phyloP scores from a whole-genome alignment of 2,797 vertebrate species.

The Lates japonicus region DNA sequence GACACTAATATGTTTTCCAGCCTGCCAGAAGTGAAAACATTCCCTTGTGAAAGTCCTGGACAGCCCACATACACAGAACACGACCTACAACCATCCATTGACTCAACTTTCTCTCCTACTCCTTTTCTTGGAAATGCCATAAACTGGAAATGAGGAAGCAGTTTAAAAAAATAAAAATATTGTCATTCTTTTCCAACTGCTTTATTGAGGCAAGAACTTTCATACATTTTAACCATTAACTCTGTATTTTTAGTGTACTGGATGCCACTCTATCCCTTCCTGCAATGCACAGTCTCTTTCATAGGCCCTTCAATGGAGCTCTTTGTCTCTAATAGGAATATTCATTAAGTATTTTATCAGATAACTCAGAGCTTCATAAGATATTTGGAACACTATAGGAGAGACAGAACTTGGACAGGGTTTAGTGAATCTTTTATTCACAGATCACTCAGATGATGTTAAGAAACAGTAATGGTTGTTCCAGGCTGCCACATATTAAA shows the following conservation, averaged over 20 bases:
- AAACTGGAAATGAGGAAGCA: slow-evolving; percentile 8
- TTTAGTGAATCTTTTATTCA: too few species aligned
- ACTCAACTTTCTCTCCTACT: background rate
- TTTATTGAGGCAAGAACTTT: background rate
- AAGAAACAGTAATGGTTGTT: too few species aligned
- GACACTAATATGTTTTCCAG: background rate
- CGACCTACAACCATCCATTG: background rate
- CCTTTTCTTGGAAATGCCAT: slow-evolving; percentile 16
- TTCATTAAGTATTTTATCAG: too few species aligned
- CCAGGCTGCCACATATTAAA: too few species aligned
- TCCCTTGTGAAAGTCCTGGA: background rate
- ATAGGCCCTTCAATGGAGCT: too few species aligned
- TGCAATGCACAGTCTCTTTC: background rate
- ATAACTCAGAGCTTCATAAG: background rate
- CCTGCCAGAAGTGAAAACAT: background rate
- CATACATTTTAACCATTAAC: background rate
- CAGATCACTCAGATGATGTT: too few species aligned
- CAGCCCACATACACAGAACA: background rate
- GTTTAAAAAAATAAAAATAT: background rate
- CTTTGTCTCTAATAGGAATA: too few species aligned
- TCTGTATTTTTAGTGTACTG: background rate
- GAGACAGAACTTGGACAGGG: too few species aligned
- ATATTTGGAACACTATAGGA: too few species aligned
- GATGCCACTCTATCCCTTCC: background rate
- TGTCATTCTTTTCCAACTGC: background rate